Conservation (phyloP, 2,888 invertebrate species). For the Masnerella sp. region DNA sequence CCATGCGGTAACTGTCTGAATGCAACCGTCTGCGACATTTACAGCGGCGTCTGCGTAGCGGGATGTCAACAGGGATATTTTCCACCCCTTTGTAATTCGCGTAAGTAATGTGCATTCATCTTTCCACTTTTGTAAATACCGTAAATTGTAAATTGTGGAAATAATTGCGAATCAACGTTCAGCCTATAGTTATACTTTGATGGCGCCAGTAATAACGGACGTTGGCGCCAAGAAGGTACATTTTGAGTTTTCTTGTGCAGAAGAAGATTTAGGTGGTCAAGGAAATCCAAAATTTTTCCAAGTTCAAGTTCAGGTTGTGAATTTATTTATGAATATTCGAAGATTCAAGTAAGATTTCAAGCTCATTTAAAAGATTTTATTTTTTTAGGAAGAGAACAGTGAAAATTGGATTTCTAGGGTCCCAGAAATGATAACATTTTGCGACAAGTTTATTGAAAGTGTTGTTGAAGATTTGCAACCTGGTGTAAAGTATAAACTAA, state of each 20-base stretch:
- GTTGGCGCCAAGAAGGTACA: conserved; percentile 47
- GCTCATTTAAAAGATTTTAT: too few species aligned
- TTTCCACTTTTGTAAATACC: conserved; percentile 28
- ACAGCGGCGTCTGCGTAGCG: conserved; percentile 56
- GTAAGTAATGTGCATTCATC: conserved; percentile 48
- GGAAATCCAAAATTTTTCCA: conserved; percentile 61
- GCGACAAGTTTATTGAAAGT: background rate
- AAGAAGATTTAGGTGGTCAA: conserved; percentile 40
- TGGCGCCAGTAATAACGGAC: conserved; percentile 57
- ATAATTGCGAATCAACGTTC: conserved; percentile 35
- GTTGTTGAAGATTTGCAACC: conserved; percentile 50
- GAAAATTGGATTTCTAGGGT: conserved; percentile 28
- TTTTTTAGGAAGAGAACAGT: conserved; percentile 34
- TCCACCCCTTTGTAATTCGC: conserved; percentile 59
- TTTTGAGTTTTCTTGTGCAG: conserved; percentile 31
- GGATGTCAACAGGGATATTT: conserved; percentile 58
- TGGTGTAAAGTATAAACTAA: conserved; percentile 43
- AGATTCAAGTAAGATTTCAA: background rate
- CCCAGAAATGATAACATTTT: conserved; percentile 12
- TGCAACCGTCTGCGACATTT: conserved; percentile 46
- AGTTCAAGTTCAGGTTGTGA: conserved; percentile 52
- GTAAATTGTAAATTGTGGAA: conserved; percentile 19
- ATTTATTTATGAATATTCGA: background rate
- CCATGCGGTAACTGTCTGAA: conserved; percentile 54
- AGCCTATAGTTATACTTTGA: conserved; percentile 59